These are phyloP conservation scores for Himalopsyche anomala DNA, from an alignment of 2,888 invertebrate species.

Conservation along the genomic window DNA sequence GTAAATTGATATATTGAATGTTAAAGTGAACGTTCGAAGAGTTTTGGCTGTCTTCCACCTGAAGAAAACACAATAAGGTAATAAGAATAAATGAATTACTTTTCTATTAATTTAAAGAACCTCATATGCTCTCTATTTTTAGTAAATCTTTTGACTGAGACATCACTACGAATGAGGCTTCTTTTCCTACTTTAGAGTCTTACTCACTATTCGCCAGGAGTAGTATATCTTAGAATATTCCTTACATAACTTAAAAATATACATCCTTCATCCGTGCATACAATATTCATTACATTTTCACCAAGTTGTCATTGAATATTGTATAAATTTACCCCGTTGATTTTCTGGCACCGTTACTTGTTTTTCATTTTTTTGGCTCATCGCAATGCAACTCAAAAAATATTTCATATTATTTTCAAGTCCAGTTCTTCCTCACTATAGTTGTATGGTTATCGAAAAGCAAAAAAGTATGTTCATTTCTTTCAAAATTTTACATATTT, in stretches of 20 bases:
- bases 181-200: too few relatives aligned
- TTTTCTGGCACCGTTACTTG: conserved; percentile 44
- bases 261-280: background rate
- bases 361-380: conserved; percentile 51
- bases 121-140: background rate
- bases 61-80: conserved; percentile 49
- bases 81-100: background rate
- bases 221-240: conserved; percentile 31
- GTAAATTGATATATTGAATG: conserved; percentile 54
- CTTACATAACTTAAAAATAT: conserved; percentile 59
- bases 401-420: background rate
- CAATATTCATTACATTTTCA: background rate
- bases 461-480: too few relatives aligned
- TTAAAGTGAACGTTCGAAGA: conserved; percentile 53
- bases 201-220: background rate
- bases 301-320: conserved; percentile 22
- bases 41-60: conserved; percentile 58
- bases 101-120: background rate
- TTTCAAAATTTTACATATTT: too few relatives aligned
- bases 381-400: background rate
- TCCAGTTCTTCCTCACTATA: background rate
- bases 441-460: too few relatives aligned
- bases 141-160: background rate
- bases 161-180: too few relatives aligned
- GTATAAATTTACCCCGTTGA: conserved; percentile 32